A percentile compares a stretch with the other conserved stretches of the same genome.
These are phyloP conservation scores for Sander vitreus DNA, from an alignment of 2,113 vertebrate species.

Conservation along the genomic window DNA sequence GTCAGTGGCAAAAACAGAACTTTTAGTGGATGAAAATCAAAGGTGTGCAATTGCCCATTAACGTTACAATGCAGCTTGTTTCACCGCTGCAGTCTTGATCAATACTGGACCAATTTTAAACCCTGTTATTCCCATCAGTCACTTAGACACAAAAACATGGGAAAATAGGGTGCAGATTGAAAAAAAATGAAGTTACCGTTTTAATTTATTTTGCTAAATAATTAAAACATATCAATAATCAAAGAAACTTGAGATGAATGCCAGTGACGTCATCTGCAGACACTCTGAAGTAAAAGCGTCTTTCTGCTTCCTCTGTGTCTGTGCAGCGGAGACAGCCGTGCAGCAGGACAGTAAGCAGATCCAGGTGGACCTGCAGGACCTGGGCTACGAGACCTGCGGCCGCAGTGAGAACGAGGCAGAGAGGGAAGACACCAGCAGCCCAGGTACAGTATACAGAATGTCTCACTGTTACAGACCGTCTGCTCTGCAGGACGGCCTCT, in stretches of 20 bases:
- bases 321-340: slow-evolving; percentile 84
- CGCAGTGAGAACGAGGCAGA: slow-evolving; percentile 95
- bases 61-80: no score
- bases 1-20: no score
- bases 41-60: no score
- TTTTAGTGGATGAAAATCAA: no score
- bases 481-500: not conserved
- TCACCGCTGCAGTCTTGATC: no score
- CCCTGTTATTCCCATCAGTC: no score
- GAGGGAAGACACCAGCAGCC: slow-evolving; percentile 91
- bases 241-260: not conserved
- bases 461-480: not conserved
- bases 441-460: slow-evolving; percentile 78
- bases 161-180: no score
- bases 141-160: no score
- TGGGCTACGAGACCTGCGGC: slow-evolving; percentile 96
- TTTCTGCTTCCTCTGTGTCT: slow-evolving; percentile 13
- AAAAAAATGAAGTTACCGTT: no score
- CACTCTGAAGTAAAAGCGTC: not conserved
- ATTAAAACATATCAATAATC: not conserved
- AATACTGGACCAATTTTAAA: no score
- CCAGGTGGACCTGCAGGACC: slow-evolving; percentile 94
- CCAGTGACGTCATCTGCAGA: not conserved
- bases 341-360: slow-evolving; percentile 91
- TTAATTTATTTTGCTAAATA: not conserved